Base-by-base conservation (phyloP, 2,113 vertebrate species). In the Leuciscus idus region DNA sequence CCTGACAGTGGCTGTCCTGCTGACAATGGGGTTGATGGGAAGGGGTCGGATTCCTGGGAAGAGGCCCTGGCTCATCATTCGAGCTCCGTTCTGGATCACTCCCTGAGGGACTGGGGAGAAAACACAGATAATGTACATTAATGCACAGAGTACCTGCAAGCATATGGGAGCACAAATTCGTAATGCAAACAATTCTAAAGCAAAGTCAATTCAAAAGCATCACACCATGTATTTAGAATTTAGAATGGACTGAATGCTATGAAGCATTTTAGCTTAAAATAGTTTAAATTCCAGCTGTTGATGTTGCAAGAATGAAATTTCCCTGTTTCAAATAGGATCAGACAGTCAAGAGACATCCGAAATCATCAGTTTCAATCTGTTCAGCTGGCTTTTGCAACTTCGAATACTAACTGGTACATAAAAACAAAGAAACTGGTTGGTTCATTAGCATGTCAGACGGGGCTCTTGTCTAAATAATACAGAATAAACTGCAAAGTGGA, bases 31-130 rank as follows among this genome's bases (percentile, higher is more conserved):
- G 91, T 95, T 97, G 85, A 98, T 96, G 73, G 97, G 97, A 92
- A 99, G 93, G 13, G 97, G 97, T 94, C 98, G 96, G 91, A 98
- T 97, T 88, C 97, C 96, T 8, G 97, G 96, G 92, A 98, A 98
- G 91, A 98, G 96, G 79, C 97, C 97, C 93, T 97, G 97, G 94
- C 95, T 98, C 95, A 98, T 94, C 89, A 98, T 95, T n/a, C 97
- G 97, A 28, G 97, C 95, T 90, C 97, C 98, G 39, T 99, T 99
- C 91, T 97, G 98, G 92, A 99, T 99, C 94, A 99, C 98, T 89
- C 98, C 96, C 0, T 97, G 95, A 91, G 98, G 95, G 94, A 98
- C 98, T 99, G 90, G 0, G 88, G 61, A 89, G 87, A 87, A 89
- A 91, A 85, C 43, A 64, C 75, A 86, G 19, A 86, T 68, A 84